Evolutionary conservation across 2,888 invertebrate genomes (phyloP).

Genomic region (Chrysolina haemoptera): DNA sequence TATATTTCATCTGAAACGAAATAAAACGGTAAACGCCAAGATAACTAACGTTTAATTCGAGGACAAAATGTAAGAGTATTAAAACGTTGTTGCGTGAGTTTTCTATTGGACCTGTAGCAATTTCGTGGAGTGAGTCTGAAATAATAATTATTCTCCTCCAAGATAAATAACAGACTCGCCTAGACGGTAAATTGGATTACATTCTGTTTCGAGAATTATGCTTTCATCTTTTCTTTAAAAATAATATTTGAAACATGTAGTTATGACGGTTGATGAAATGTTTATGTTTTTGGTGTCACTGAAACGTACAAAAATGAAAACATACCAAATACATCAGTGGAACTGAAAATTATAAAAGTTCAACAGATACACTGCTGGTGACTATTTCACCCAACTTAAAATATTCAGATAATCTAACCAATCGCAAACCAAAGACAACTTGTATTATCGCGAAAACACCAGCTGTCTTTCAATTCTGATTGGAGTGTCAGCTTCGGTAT

Average conservation of each 20-base stretch:
- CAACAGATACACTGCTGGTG: too few species aligned
- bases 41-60: neutral
- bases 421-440: too few species aligned
- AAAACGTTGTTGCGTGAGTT: neutral
- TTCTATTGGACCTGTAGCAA: neutral
- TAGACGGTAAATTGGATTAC: constrained; percentile 11
- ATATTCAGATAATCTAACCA: too few species aligned
- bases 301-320: too few species aligned
- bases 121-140: neutral
- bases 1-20: neutral
- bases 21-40: neutral
- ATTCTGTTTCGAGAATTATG: neutral
- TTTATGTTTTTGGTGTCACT: too few species aligned
- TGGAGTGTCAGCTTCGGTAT: too few species aligned
- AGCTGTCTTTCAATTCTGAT: too few species aligned
- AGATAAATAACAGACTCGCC: constrained; percentile 14
- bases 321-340: too few species aligned
- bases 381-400: too few species aligned
- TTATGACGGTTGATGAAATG: neutral
- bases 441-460: too few species aligned
- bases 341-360: too few species aligned
- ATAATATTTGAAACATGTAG: neutral
- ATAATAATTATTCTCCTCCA: constrained; percentile 16
- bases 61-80: neutral
- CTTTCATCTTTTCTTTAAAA: neutral